Base-by-base conservation (phyloP, 2,888 invertebrate species). In the Erebia palarica region DNA sequence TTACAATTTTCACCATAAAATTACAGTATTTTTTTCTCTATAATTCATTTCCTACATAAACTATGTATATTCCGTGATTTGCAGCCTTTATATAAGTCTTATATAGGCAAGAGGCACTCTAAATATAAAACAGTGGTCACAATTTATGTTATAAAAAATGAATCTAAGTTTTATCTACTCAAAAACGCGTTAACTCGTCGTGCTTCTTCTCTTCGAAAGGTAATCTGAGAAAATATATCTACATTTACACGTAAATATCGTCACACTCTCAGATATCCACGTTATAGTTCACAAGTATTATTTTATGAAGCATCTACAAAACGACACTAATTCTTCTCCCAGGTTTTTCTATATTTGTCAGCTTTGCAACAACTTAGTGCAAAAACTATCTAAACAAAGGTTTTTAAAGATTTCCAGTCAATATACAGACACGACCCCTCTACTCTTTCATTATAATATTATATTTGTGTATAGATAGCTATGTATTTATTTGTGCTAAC, bases 51-150 rank as follows among this genome's bases (percentile, higher is more conserved):
- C 87, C 94, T 94, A 94, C 92, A 88, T 90, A 92, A 87, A 89
- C 90, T 91, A 90, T 89, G 88, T 90, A 89, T 91, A 90, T 88
- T 92, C 89, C 88, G 93, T 94, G 94, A 91, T 91, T 92, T 89
- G 94, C 94, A 94, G 94, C 94, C 94, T 93, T 94, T 92, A 91
- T 90, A 91, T 92, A 92, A 94, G 93, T 94, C 94, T 94, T 93
- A 90, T 92, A 92, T 86, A 94, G 94, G 94, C 93, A 94, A 94
- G 94, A 94, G 94, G 94, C 94, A 94, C 94, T 94, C 94, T 93
- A 94, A 93, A 94, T 94, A 94, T 94, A 94, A 94, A 94, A 94
- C 90, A 87, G 94, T 94, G 93, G 94, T 94, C 94, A 92, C 92
- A 92, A 92, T 93, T 90, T 84, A 88, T 86, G 82, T 85, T 88